Base-by-base conservation (phyloP, 1,140 invertebrate genomes). In the Aphaenogaster floridana region DNA sequence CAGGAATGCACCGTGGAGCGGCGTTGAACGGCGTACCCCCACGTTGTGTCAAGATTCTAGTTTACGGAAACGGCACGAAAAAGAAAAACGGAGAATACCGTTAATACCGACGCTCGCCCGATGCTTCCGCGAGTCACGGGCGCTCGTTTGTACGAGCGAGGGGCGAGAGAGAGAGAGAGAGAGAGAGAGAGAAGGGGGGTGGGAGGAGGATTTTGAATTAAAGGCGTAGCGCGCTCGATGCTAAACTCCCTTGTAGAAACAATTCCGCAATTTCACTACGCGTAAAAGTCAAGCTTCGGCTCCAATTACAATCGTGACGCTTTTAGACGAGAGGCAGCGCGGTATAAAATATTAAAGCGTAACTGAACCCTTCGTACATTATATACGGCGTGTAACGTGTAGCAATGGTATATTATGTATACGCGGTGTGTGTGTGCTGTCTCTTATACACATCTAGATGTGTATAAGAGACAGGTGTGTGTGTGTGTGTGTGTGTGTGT, bases 371-470 rank as follows among this genome's bases (percentile, higher is more conserved):
- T 69, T 76, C 69, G 69, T 84, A 63, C 42, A 84, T 61, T 74
- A 76, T 76, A 74, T 63, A 84, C 52, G 6, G 66, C 15, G 39
- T 57, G 52, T 81, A 83, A 72, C 68, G 59, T 74, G 68, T 72
- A 74, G 68, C 68, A 71, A 71, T 83, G 34, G 68, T 74, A 83
- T 61, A 83, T 83, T 63, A 84, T 84, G 69, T 84, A 84, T 74
- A 63, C 80, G 80, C 71, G 69, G 63, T 61, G 17, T 7, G 54
- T 7, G n/a, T 7, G 54, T 7, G 5, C n/a, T n/a, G n/a, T n/a
- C n/a, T n/a, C n/a, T n/a, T n/a, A n/a, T n/a, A n/a, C n/a, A n/a
- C n/a, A n/a, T n/a, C n/a, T n/a, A n/a, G n/a, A n/a, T n/a, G n/a
- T n/a, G n/a, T n/a, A n/a, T n/a, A n/a, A n/a, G n/a, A n/a, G n/a